phyloP scores from a whole-genome alignment of 1,140 invertebrate genomes.

The Pygmarrhopalites habei region DNA sequence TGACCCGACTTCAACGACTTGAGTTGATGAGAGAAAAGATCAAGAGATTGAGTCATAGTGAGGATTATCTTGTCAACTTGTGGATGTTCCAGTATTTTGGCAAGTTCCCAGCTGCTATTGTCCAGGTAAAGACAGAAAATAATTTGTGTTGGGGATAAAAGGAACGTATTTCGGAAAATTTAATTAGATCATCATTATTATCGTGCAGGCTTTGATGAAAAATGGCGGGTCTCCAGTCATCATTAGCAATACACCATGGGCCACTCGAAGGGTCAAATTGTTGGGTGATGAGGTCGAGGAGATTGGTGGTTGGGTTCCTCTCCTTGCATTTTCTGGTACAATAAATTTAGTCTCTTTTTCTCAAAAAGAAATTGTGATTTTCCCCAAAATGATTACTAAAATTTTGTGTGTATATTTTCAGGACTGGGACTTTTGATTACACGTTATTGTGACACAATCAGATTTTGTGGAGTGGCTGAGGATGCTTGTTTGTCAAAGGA shows the following conservation, averaged over 20 bases:
- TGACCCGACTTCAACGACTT: slow-evolving; percentile 12
- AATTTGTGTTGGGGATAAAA: too few species aligned
- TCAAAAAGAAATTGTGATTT: background rate
- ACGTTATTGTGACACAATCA: slow-evolving; percentile 26
- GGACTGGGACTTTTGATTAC: slow-evolving; percentile 23
- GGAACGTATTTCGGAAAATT: too few species aligned
- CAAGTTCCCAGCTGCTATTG: slow-evolving; percentile 22
- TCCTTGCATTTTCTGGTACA: slow-evolving; percentile 22
- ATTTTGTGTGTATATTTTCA: too few species aligned
- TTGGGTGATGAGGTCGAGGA: slow-evolving; percentile 22
- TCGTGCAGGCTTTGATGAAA: slow-evolving; percentile 23
- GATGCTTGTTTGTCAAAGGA: slow-evolving; percentile 29
- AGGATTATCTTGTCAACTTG: slow-evolving; percentile 17
- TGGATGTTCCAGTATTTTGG: slow-evolving; percentile 31
- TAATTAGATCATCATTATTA: too few species aligned
- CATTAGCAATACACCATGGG: slow-evolving; percentile 25
- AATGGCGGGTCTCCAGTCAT: slow-evolving; percentile 15
- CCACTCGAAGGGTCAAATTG: slow-evolving; percentile 13
- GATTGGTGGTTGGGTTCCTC: slow-evolving; percentile 19
- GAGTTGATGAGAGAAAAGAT: slow-evolving; percentile 3
- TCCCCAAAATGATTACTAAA: too few species aligned
- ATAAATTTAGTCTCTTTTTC: background rate
- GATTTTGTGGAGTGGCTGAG: slow-evolving; percentile 32
- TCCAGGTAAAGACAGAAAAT: too few species aligned
- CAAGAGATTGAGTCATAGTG: slow-evolving; percentile 12